Evolutionary conservation across 2,113 vertebrate genomes (phyloP).

Genomic region (Uropsilus gracilis): DNA sequence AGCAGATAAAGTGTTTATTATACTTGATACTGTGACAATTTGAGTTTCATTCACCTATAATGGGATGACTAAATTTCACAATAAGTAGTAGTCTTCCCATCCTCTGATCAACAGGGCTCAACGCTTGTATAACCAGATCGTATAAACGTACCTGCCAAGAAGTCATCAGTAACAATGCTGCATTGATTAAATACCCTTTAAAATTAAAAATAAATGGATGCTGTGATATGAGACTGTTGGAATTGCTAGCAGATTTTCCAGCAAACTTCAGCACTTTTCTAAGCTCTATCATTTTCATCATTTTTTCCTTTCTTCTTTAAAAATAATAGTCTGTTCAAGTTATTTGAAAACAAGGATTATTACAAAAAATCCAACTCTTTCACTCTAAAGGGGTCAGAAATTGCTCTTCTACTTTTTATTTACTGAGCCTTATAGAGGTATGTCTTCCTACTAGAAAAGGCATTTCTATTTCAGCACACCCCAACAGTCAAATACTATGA

Average conservation of each 20-base stretch:
- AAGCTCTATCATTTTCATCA: slow-evolving; percentile 6
- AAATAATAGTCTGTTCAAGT: slow-evolving; percentile 7
- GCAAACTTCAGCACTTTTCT: background rate
- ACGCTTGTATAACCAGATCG: slow-evolving; percentile 75
- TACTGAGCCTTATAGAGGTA: background rate
- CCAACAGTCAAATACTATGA: background rate
- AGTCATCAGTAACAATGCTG: slow-evolving; percentile 54
- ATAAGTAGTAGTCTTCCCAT: slow-evolving; percentile 66
- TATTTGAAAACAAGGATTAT: slow-evolving; percentile 22
- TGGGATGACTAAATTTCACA: slow-evolving; percentile 59
- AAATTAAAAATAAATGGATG: background rate
- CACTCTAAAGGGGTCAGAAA: background rate
- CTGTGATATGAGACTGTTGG: background rate
- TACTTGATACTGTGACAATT: slow-evolving; percentile 69
- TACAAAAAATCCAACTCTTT: background rate
- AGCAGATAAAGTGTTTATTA: slow-evolving; percentile 75
- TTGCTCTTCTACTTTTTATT: background rate
- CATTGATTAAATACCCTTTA: slow-evolving; percentile 61
- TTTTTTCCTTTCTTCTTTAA: background rate
- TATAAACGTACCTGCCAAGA: slow-evolving; percentile 63
- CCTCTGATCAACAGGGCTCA: slow-evolving; percentile 60
- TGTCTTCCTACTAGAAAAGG: background rate
- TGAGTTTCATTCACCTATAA: slow-evolving; percentile 74
- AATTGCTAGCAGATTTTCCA: background rate
- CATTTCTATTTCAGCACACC: background rate